A percentile compares a stretch with the other conserved stretches of the same genome.
phyloP scores from a whole-genome alignment of 2,113 vertebrate species.

The Notiomystis cincta region DNA sequence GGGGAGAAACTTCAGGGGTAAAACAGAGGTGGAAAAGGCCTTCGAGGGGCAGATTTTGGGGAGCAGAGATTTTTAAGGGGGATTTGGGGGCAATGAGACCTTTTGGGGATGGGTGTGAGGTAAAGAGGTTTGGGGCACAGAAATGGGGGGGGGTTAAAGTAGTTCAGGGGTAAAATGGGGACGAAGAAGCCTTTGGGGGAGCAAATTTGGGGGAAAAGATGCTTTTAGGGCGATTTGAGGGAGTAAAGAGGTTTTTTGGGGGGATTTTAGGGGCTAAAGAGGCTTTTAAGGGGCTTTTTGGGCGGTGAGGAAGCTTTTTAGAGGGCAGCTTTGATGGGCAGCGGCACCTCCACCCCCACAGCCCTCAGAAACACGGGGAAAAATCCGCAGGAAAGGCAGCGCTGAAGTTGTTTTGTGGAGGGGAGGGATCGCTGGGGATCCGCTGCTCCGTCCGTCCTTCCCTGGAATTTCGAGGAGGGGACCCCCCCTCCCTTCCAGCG shows the following conservation, averaged over 20 bases:
- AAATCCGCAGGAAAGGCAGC: too few relatives aligned
- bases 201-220: rapidly evolving
- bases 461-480: neutral
- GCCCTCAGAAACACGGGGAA: neutral
- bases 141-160: rapidly evolving
- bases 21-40: too few relatives aligned
- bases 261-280: neutral
- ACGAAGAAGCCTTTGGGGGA: rapidly evolving
- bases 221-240: neutral
- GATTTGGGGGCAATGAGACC: too few relatives aligned
- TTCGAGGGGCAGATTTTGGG: neutral
- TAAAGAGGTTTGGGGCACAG: neutral
- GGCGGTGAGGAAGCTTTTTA: neutral
- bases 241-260: neutral
- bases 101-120: neutral
- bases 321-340: neutral
- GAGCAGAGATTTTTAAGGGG: neutral
- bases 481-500: too few relatives aligned
- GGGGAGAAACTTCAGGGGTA: rapidly evolving
- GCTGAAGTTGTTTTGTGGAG: neutral
- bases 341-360: neutral
- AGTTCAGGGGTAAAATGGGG: rapidly evolving
- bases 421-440: neutral
- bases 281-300: neutral
- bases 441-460: neutral